A percentile compares a stretch with the other conserved stretches of the same genome.
Evolutionary conservation across 2,113 vertebrate species (phyloP).

Genomic region (Lagopus leucura): DNA sequence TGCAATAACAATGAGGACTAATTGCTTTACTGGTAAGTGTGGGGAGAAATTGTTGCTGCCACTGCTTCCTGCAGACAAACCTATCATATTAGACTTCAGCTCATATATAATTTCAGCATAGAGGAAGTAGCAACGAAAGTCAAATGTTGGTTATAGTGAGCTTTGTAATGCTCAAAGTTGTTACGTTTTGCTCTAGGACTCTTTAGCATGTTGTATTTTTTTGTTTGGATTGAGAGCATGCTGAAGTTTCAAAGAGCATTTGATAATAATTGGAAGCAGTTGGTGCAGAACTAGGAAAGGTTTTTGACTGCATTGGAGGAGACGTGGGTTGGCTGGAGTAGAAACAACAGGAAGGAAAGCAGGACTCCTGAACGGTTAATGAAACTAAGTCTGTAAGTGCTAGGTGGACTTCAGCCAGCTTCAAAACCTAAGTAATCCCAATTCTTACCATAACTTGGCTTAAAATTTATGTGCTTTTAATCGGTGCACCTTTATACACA

Average conservation of each 20-base stretch:
- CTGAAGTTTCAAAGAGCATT: background rate
- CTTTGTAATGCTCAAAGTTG: background rate
- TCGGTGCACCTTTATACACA: background rate
- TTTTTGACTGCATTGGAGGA: background rate
- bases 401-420: background rate
- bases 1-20: background rate
- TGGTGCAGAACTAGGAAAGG: background rate
- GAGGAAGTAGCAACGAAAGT: background rate
- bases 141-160: fast-evolving
- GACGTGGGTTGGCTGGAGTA: background rate
- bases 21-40: background rate
- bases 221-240: background rate
- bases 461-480: constrained; percentile 13
- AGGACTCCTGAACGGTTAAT: background rate
- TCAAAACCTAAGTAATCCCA: background rate
- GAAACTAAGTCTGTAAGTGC: background rate
- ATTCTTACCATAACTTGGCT: background rate
- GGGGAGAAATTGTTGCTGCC: background rate
- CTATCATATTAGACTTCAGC: background rate
- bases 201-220: background rate
- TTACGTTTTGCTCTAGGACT: background rate
- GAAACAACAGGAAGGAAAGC: background rate
- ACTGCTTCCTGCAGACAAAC: background rate
- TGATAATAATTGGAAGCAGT: background rate
- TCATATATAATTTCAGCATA: background rate